Conservation (phyloP, 2,113 vertebrate genomes). For the Odontophorus gujanensis region DNA sequence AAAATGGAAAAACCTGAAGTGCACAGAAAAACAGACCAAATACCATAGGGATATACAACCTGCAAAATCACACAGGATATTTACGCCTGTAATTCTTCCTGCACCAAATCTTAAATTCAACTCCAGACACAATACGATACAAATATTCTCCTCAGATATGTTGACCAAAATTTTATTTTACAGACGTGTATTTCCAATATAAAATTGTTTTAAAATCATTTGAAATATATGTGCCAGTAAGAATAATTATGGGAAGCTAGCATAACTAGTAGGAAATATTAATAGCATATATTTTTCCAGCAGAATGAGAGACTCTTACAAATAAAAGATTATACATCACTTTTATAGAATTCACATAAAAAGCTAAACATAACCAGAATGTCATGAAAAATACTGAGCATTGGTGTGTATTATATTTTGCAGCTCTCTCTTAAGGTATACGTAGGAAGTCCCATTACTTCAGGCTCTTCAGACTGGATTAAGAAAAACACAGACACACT, state of each 20-base stretch:
- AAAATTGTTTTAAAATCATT: neutral
- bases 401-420: neutral
- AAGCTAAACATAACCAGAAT: neutral
- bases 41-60: neutral
- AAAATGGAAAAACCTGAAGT: neutral
- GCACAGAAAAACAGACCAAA: neutral
- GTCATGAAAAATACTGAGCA: neutral
- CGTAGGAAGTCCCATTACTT: neutral
- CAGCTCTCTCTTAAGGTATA: neutral
- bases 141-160: neutral
- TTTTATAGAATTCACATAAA: neutral
- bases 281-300: neutral
- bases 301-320: neutral
- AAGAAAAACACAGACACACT: neutral
- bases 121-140: neutral
- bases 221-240: neutral
- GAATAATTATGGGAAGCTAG: neutral
- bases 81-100: neutral
- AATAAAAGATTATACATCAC: neutral
- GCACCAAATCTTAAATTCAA: neutral
- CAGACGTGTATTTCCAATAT: neutral
- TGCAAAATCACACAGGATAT: neutral
- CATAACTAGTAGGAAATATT: neutral
- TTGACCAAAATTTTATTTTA: neutral
- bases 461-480: neutral